Base-by-base conservation (phyloP, 1,140 invertebrate species). In the Lucilia sericata region DNA sequence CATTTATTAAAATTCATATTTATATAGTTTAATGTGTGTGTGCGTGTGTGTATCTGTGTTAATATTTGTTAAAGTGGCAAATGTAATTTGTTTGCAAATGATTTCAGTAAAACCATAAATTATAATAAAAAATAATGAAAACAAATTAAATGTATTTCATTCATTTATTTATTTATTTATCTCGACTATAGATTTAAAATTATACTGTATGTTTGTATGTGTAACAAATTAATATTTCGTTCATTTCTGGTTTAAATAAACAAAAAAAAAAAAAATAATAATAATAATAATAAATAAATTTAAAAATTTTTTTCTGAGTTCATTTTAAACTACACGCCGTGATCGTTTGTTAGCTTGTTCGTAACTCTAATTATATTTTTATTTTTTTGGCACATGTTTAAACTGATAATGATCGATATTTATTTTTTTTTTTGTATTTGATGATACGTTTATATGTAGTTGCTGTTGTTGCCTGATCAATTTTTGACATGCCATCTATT, bases 71-170 rank as follows among this genome's bases (percentile, higher is more conserved):
- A 25, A 51, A 49, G 76, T 49, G 76, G n/a, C 76, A 51, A 78
- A 80, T 21, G 76, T 80, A 80, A 80, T 80, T 80, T 49, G 76
- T 49, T 80, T 80, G 76, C 76, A 80, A 80, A 80, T 80, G 42
- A 80, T 80, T 80, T 80, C 76, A 80, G 42, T 80, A 80, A 80
- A 51, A 49, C n/a, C 76, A 80, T 80, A 80, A 80, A 80, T 80
- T 80, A 80, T 80, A 51, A 80, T 25, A n/a, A 80, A 80, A 49
- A 78, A 78, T n/a, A 42, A 78, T 10, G 17, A 25, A 74, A 75
- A 60, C 51, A 60, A 60, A 60, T 60, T 60, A 70, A 70, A 70
- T 70, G 65, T 19, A 70, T 70, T 70, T 70, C 65, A 70, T 55
- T 42, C 42, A 42, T 42, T 42, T 42, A 42, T 42, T 42, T 42